Base-by-base conservation (phyloP, 1,140 invertebrate species). In the Drosophila oshimai region DNA sequence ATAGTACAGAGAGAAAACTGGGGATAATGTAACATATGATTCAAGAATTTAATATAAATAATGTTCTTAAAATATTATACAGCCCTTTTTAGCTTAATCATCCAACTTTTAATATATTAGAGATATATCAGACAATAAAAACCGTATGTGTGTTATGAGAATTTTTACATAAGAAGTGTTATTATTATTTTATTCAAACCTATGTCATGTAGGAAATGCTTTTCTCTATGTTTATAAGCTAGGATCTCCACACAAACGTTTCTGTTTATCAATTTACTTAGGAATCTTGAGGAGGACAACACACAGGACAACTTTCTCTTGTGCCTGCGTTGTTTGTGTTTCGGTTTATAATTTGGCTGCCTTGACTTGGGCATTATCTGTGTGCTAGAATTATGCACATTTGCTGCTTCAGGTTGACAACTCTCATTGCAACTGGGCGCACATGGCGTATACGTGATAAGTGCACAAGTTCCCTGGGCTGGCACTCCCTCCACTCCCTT, bases 361-460 rank as follows among this genome's bases (percentile, higher is more conserved):
- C 61, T 81, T 55, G 62, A 41, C 36, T 37, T 37, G 47, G 46
- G 28, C 50, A 61, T 67, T 79, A 75, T 84, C 70, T 64, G 58
- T 61, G 44, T 49, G 51, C 53, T 33, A 79, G 69, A 86, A 84
- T 84, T 86, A 84, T 79, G 80, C 80, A 86, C 74, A 80, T 86
- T 86, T 78, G 64, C 57, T 78, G 13, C 67, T 51, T 60, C 70
- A 83, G 80, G 54, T 74, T 74, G 80, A 80, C 80, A 86, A 75
- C 49, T 70, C 34, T 18, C 29, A 64, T 39, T 69, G 79, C 62
- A 74, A 20, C 42, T 58, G 60, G 46, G 71, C 55, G 17, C 42
- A 75, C 65, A 49, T 62, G 65, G 53, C 47, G 77, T 72, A 61
- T 75, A 67, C 37, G 67, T 47, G 46, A 81, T 72, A 68, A 72